Evolutionary conservation across 2,113 vertebrate species (phyloP).

Genomic region (Ceuthmochares aereus): DNA sequence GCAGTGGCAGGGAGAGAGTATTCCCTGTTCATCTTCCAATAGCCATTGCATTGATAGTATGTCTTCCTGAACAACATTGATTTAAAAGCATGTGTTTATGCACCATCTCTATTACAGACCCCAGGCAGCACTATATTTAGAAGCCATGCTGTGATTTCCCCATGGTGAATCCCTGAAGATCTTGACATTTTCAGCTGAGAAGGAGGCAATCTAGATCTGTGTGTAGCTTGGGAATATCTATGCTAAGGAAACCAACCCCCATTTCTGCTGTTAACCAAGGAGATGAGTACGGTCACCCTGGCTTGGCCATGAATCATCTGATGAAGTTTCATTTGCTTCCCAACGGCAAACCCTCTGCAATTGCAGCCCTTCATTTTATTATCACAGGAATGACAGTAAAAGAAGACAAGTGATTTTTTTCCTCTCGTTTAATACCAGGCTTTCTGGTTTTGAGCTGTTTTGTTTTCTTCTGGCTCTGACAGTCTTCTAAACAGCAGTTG

Average conservation of each 20-base stretch:
- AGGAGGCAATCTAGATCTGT: not conserved
- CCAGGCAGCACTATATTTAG: not conserved
- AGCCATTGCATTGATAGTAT: not conserved
- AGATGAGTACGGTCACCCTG: not conserved
- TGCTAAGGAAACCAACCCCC: not conserved
- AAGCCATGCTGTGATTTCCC: not conserved
- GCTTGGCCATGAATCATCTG: conserved; percentile 1
- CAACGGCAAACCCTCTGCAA: not conserved
- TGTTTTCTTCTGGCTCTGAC: conserved; percentile 47
- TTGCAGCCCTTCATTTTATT: conserved; percentile 35
- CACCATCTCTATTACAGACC: not conserved
- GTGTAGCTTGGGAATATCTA: not conserved
- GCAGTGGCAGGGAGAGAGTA: not conserved
- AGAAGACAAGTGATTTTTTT: conserved; percentile 18
- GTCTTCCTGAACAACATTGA: not conserved
- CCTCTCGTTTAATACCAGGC: conserved; percentile 7
- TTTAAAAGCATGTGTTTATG: not conserved
- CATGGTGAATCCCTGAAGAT: not conserved
- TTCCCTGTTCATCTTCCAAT: not conserved
- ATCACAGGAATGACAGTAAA: not conserved
- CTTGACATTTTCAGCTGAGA: not conserved
- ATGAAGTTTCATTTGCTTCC: not conserved
- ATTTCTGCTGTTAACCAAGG: not conserved
- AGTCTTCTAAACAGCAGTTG: conserved; percentile 65
- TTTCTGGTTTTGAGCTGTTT: conserved; percentile 62